Evolutionary conservation across 2,113 vertebrate genomes (phyloP).

Genomic region (Misgurnus anguillicaudatus): DNA sequence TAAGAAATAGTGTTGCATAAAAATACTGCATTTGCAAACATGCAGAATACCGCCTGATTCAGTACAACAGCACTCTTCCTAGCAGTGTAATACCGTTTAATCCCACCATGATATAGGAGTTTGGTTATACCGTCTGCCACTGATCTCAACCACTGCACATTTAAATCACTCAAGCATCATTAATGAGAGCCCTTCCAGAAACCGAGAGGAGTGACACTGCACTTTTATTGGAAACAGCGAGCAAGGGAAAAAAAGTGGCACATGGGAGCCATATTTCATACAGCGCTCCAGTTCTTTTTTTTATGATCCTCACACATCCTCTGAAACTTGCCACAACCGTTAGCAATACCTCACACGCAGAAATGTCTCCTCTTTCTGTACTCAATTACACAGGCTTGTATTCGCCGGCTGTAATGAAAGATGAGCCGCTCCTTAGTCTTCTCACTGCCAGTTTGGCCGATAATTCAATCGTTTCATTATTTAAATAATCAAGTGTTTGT

Average conservation of each 20-base stretch:
- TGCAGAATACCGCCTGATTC: too few species aligned
- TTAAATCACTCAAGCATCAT: conserved; percentile 67
- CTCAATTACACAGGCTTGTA: conserved; percentile 16
- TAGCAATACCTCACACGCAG: conserved; percentile 46
- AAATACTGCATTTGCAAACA: too few species aligned
- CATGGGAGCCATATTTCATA: conserved; percentile 73
- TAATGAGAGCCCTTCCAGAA: conserved; percentile 57
- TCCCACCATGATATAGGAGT: too few species aligned
- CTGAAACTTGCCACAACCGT: conserved; percentile 67
- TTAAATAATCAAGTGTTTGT: conserved; percentile 66
- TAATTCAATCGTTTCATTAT: conserved; percentile 62
- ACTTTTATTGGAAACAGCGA: conserved; percentile 70
- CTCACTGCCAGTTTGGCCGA: conserved; percentile 47
- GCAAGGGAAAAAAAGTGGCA: conserved; percentile 58
- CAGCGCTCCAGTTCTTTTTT: conserved; percentile 69
- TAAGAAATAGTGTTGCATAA: too few species aligned
- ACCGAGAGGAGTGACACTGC: conserved; percentile 73
- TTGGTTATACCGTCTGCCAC: too few species aligned
- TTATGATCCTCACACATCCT: conserved; percentile 61
- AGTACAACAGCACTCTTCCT: too few species aligned
- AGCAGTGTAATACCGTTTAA: too few species aligned
- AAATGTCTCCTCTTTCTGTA: conserved; percentile 33
- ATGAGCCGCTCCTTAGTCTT: conserved; percentile 53
- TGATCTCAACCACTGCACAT: conserved; percentile 50
- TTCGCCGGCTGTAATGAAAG: conserved; percentile 53